phyloP scores from a whole-genome alignment of 2,888 invertebrate species.

The Drosophila buzzatii region DNA sequence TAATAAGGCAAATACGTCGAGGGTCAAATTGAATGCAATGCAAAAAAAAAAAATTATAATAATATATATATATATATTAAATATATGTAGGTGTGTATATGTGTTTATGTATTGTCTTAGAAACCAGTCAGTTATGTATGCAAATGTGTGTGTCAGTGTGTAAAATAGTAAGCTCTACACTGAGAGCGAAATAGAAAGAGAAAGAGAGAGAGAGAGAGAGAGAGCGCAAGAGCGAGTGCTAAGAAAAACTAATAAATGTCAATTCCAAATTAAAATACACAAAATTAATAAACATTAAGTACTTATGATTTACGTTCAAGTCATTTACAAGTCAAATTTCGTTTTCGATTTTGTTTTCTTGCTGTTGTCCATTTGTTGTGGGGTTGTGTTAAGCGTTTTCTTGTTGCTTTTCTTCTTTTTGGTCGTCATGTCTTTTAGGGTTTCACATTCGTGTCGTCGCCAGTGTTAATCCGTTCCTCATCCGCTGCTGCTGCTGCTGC shows the following conservation, averaged over 20 bases:
- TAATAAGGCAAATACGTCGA: conserved; percentile 76
- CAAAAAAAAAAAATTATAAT: conserved; percentile 9
- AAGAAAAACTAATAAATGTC: conserved; percentile 23
- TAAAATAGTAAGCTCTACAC: conserved; percentile 17
- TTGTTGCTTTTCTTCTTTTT: conserved; percentile 32
- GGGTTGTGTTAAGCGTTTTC: conserved; percentile 55
- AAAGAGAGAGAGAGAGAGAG: not conserved
- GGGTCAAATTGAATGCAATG: conserved; percentile 38
- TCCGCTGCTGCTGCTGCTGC: not conserved
- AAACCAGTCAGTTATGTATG: conserved; percentile 66
- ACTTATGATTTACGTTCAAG: conserved; percentile 58
- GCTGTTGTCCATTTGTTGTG: conserved; percentile 32
- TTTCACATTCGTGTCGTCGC: conserved; percentile 16
- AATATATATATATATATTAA: conserved; percentile 13
- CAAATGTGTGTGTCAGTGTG: conserved; percentile 20
- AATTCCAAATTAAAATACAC: conserved; percentile 30
- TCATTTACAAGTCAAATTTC: conserved; percentile 57
- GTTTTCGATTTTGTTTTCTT: conserved; percentile 8
- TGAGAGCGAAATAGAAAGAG: conserved; percentile 10
- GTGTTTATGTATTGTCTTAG: conserved; percentile 61
- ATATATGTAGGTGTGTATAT: conserved; percentile 8
- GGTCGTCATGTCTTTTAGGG: conserved; percentile 62
- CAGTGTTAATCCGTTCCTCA: not conserved
- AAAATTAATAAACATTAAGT: conserved; percentile 40
- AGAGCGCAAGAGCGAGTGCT: not conserved